phyloP scores from a whole-genome alignment of 1,140 invertebrate species.

The Megalopta genalis region DNA sequence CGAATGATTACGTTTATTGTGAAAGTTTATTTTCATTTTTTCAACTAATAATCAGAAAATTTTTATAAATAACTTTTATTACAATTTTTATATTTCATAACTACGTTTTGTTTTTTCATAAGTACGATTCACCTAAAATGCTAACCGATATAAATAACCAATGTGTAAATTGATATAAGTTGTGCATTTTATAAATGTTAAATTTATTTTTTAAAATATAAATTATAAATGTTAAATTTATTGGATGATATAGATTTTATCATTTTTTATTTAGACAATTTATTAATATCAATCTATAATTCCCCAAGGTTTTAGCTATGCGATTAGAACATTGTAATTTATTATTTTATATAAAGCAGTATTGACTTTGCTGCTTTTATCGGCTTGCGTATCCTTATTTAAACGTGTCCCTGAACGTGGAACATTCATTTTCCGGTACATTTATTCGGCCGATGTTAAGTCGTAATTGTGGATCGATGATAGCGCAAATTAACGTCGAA shows the following conservation, averaged over 20 bases:
- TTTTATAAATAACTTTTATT: too few relatives aligned
- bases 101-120: too few relatives aligned
- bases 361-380: slow-evolving; percentile 37
- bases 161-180: too few relatives aligned
- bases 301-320: not conserved
- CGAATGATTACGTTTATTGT: not conserved
- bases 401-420: slow-evolving; percentile 38
- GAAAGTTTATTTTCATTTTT: not conserved
- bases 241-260: not conserved
- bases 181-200: too few relatives aligned
- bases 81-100: too few relatives aligned
- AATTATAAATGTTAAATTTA: not conserved
- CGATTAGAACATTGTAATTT: slow-evolving; percentile 4
- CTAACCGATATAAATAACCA: too few relatives aligned
- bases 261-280: not conserved
- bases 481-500: slow-evolving; percentile 18
- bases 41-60: not conserved
- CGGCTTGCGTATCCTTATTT: slow-evolving; percentile 30
- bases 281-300: not conserved
- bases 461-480: slow-evolving; percentile 29
- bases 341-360: slow-evolving; percentile 16
- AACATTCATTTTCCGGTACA: slow-evolving; percentile 32
- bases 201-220: too few relatives aligned
- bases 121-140: too few relatives aligned
- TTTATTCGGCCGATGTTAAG: slow-evolving; percentile 26